These are phyloP conservation scores for Ichneumoninae sp. DNA, from an alignment of 2,888 invertebrate genomes.

Conservation along the genomic window DNA sequence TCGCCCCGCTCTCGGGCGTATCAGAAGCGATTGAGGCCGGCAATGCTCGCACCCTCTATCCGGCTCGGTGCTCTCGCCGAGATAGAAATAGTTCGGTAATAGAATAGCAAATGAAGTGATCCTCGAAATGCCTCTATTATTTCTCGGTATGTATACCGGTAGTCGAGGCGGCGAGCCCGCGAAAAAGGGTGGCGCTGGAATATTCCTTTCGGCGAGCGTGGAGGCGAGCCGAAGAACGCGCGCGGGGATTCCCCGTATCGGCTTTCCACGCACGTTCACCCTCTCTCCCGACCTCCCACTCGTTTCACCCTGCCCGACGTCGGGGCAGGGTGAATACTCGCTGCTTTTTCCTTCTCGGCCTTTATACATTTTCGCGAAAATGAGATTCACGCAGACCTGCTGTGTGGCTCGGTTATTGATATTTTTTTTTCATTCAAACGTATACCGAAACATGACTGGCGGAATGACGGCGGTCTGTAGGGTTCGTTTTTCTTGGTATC, in stretches of 20 bases:
- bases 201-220: slow-evolving; percentile 42
- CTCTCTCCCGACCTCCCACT: slow-evolving; percentile 22
- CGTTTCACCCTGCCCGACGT: slow-evolving; percentile 44
- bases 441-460: not conserved
- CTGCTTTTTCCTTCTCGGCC: slow-evolving; percentile 20
- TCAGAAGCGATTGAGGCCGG: not conserved
- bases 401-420: slow-evolving; percentile 24
- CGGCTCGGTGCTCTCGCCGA: slow-evolving; percentile 35
- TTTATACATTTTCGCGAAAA: slow-evolving; percentile 2
- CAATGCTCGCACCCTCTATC: slow-evolving; percentile 26
- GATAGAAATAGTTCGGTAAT: slow-evolving; percentile 65
- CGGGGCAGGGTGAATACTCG: slow-evolving; percentile 20
- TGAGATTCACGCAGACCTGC: slow-evolving; percentile 2
- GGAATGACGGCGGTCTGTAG: not conserved
- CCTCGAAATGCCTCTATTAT: slow-evolving; percentile 66
- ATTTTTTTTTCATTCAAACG: not conserved
- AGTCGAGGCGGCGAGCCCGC: slow-evolving; percentile 17
- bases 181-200: slow-evolving; percentile 34
- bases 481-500: not conserved
- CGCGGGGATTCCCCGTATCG: slow-evolving; percentile 47
- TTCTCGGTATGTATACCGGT: slow-evolving; percentile 49
- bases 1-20: not conserved
- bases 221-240: slow-evolving; percentile 15
- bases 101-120: slow-evolving; percentile 68
- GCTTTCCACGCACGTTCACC: slow-evolving; percentile 64